Evolutionary conservation across 2,888 invertebrate genomes (phyloP), one percentile per base, ranked within the genome.

Genomic region (Melinaea marsaeus): DNA sequence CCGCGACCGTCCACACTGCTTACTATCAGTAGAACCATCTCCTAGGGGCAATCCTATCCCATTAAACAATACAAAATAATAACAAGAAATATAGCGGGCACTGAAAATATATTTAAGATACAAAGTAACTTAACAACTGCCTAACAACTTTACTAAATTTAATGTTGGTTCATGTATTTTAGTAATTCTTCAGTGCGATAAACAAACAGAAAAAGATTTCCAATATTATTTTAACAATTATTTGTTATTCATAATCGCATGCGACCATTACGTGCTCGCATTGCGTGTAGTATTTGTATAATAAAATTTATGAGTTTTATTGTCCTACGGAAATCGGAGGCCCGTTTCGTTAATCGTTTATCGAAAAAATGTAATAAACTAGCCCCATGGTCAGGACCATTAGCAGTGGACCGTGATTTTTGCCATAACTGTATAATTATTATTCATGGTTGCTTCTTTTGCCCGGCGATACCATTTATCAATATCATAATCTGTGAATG

Each of bases 311-410:
- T 90, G 84, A 76, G 74, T 69, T 61, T 72, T 75, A 84, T 89
- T 89, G 87, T 90, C 83, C 81, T 80, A 78, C 85, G 84, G 83
- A 88, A 86, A 81, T 84, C 81, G 87, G 75, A 83, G 89, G 89
- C 90, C 81, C 79, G 82, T 81, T 79, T 68, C 82, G 76, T 83
- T 88, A 86, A 88, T 88, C 82, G 83, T 81, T 74, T 78, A 78
- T 77, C 77, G 83, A 88, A 89, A 89, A 89, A 88, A 84, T 80
- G 79, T 76, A 77, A 79, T 81, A 79, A 77, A 78, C 74, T 74
- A 73, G 74, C 74, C 77, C 77, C 76, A 76, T 75, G 79, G 79
- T 79, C 80, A 81, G 74, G 75, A 81, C 82, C 85, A 88, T 88
- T 88, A 88, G 83, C 83, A 78, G 62, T 71, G 82, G 78, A 81